Evolutionary conservation across 2,888 invertebrate genomes (phyloP).

Genomic region (Pteria penguin): DNA sequence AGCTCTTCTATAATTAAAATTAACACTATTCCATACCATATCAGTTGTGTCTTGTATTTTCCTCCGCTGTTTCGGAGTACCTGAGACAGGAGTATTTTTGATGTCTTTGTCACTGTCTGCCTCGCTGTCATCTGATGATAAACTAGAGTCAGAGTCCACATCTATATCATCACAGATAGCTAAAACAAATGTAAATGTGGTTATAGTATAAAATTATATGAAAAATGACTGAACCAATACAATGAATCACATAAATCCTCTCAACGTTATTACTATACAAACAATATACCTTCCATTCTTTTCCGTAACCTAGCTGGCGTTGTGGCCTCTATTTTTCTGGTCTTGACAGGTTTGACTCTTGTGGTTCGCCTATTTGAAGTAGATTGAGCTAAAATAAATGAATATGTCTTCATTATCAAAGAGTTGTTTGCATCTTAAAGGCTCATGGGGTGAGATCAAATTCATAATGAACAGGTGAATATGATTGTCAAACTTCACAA

Average conservation of each 20-base stretch:
- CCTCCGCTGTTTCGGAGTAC: slow-evolving; percentile 29
- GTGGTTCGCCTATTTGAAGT: slow-evolving; percentile 37
- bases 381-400: not conserved
- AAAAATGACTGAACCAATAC: not conserved
- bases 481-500: too few species aligned
- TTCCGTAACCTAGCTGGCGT: slow-evolving; percentile 74
- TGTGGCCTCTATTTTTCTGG: slow-evolving; percentile 62
- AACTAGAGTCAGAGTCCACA: slow-evolving; percentile 57
- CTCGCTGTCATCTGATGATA: slow-evolving; percentile 62
- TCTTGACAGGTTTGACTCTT: slow-evolving; percentile 30
- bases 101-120: slow-evolving; percentile 50
- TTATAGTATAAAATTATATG: not conserved
- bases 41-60: slow-evolving; percentile 47
- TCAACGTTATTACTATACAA: not conserved
- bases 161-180: slow-evolving; percentile 39
- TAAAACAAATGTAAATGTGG: too few species aligned
- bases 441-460: too few species aligned
- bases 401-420: too few species aligned
- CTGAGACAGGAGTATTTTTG: slow-evolving; percentile 25
- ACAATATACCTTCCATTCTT: slow-evolving; percentile 35
- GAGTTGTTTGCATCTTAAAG: too few species aligned
- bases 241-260: too few species aligned
- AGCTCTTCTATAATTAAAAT: not conserved
- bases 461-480: too few species aligned
- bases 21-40: slow-evolving; percentile 40